A percentile compares a stretch with the other conserved stretches of the same genome.
Conservation (phyloP, 2,113 vertebrate species). For the Potamarius usumacintae region DNA sequence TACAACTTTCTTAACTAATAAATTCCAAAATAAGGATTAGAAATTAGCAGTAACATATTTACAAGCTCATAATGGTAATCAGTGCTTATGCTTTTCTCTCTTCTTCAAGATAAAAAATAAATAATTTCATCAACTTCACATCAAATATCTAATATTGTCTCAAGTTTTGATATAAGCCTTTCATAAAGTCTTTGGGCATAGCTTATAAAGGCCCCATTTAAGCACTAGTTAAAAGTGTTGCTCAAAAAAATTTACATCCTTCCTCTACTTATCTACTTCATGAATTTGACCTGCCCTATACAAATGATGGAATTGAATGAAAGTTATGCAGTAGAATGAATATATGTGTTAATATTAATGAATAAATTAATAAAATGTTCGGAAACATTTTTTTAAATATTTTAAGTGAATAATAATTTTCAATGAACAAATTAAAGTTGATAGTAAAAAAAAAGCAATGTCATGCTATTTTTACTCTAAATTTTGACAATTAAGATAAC, state of each 20-base stretch:
- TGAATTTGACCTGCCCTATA: neutral
- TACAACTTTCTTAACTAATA: neutral
- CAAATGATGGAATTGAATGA: neutral
- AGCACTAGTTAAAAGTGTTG: neutral
- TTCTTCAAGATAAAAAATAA: neutral
- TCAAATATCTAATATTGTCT: neutral
- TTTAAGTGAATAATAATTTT: no score
- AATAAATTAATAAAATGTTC: neutral
- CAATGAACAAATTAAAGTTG: neutral
- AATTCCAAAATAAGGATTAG: neutral
- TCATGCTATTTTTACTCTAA: no score
- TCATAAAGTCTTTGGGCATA: neutral
- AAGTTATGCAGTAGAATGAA: neutral
- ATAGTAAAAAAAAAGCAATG: neutral
- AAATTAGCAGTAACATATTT: neutral
- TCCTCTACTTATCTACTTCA: neutral
- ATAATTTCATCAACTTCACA: neutral
- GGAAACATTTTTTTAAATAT: neutral
- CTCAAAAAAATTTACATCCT: neutral
- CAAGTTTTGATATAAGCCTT: neutral
- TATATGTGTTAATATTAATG: neutral
- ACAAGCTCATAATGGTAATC: neutral
- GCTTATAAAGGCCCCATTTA: neutral
- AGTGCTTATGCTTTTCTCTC: neutral
- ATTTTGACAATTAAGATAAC: neutral